Base-by-base conservation (phyloP, 1,140 invertebrate genomes). In the Gonatopus flavifemur region DNA sequence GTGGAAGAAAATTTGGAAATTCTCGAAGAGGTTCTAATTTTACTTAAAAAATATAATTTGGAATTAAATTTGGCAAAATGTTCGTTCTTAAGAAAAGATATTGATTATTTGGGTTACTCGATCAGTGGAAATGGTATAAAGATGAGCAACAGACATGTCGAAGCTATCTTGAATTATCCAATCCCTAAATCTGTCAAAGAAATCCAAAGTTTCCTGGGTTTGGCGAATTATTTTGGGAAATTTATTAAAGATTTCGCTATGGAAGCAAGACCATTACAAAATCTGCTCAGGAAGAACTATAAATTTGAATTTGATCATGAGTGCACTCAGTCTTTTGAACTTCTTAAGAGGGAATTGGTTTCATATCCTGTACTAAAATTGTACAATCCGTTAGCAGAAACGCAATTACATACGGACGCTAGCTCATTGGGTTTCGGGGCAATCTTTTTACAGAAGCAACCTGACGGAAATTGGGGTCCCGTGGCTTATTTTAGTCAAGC, bases 201-300 rank as follows among this genome's bases (percentile, higher is more conserved):
- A 9, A 16, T 35, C 4, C 3, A 13, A 35, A 35, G 33, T 3
- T 35, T 35, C 9, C 3, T 35, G 9, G 33, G n/a, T 35, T 15
- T 15, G 18, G n/a, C 16, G 3, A 35, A 35, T 18, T 35, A 35
- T 35, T 35, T 3, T 2, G 8, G 9, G 18, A 13, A 13, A 13
- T 35, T 35, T 13, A 35, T 35, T 9, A 35, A 35, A 2, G 32
- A 33, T 15, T 33, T n/a, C 16, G 6, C 13, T 1, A 33, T 33
- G 5, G 16, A 33, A 33, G 18, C 3, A 1, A n/a, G 18, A 35
- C 33, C 9, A 2, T 3, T 35, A 3, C 2, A 35, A 35, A 37
- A 59, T 16, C 46, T 72, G 33, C 33, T 0, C 16, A 9, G 3
- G 13, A 12, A 13, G 18, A 35, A 21, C 2, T 16, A 15, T 2